Percentiles rank a stretch among this genome's conserved stretches.
Evolutionary conservation across 64 coral and sea anemone species (phyloP).

Genomic region (Exaiptasia diaphana): DNA sequence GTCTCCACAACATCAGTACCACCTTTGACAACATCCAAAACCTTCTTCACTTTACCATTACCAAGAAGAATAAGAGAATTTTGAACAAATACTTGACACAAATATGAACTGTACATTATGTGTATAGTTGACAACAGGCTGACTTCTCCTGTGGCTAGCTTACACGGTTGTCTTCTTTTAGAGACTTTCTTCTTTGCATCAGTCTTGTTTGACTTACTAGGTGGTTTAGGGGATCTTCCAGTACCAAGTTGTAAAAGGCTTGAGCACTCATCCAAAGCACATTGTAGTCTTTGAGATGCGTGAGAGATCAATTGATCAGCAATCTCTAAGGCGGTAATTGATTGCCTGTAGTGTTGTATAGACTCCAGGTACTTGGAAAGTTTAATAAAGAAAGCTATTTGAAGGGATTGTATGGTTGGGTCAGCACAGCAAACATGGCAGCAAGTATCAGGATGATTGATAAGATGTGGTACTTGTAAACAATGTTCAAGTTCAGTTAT

Average conservation of each 20-base stretch:
- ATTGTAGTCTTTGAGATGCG: conserved; percentile 15
- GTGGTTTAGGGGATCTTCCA: too few species aligned
- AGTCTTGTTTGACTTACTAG: too few species aligned
- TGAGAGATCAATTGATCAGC: conserved; percentile 30
- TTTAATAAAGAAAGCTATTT: conserved; percentile 22
- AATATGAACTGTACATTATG: conserved; percentile 47
- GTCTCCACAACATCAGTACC: conserved; percentile 3
- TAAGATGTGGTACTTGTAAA: conserved; percentile 36
- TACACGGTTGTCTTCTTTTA: background rate
- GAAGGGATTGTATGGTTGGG: conserved; percentile 47
- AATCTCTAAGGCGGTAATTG: background rate
- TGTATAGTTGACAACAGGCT: too few species aligned
- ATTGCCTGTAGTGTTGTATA: conserved; percentile 12
- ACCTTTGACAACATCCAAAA: background rate
- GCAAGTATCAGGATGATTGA: conserved; percentile 50
- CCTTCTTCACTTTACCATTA: conserved; percentile 20
- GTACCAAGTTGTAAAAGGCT: conserved; percentile 9
- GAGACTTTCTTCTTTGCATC: background rate
- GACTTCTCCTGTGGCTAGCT: background rate
- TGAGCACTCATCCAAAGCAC: conserved; percentile 39
- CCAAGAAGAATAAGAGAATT: conserved; percentile 12
- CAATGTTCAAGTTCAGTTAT: background rate
- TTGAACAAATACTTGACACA: background rate
- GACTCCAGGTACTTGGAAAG: conserved; percentile 46
- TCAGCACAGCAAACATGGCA: conserved; percentile 62